Conservation (phyloP, 2,888 invertebrate genomes). For the Rotaria macrura region DNA sequence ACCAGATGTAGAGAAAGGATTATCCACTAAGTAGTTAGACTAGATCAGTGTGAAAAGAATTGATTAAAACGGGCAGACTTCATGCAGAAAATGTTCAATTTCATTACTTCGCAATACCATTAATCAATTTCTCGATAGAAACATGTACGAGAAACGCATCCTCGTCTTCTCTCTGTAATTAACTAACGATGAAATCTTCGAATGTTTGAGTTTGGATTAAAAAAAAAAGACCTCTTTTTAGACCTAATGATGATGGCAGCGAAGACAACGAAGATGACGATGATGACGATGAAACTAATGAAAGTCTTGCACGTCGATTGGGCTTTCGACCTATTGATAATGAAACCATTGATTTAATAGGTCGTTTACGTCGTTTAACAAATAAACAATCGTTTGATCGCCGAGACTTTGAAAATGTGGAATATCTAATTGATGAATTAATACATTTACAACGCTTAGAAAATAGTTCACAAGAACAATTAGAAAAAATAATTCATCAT, state of each 20-base stretch:
- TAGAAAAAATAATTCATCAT: not conserved
- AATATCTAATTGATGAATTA: not conserved
- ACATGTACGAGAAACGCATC: no score
- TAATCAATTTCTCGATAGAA: no score
- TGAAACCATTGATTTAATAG: not conserved
- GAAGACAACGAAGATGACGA: not conserved
- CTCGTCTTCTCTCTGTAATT: no score
- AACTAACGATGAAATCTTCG: no score
- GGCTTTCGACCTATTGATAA: not conserved
- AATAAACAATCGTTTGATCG: constrained; percentile 5
- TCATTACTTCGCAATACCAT: no score
- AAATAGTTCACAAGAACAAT: not conserved
- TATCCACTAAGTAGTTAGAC: no score
- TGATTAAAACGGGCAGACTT: no score
- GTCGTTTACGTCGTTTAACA: not conserved
- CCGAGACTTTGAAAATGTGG: not conserved
- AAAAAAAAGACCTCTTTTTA: not conserved
- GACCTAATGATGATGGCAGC: not conserved
- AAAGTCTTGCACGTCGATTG: not conserved
- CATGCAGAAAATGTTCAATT: no score
- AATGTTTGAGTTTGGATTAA: no score
- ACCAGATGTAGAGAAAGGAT: no score
- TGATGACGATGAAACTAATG: not conserved
- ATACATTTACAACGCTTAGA: not conserved
- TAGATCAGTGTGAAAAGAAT: no score